These are phyloP conservation scores for Atherinosoma microstoma DNA, from an alignment of 2,797 vertebrate genomes.

Conservation along the genomic window DNA sequence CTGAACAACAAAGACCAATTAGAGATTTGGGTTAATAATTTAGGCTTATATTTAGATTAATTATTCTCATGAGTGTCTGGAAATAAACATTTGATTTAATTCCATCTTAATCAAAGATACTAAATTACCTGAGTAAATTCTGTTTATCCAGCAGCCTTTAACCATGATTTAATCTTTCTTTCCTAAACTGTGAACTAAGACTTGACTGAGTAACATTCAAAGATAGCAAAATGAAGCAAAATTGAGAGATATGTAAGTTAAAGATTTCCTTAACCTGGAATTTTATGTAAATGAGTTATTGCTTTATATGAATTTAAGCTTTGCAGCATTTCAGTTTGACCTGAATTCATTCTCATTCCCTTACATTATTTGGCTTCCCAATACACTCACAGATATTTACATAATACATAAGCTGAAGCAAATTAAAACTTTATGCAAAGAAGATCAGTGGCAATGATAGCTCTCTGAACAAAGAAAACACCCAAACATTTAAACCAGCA, in stretches of 20 bases:
- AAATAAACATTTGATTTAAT: slow-evolving; percentile 67
- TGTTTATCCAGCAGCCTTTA: slow-evolving; percentile 52
- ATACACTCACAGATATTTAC: neutral
- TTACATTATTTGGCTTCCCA: slow-evolving; percentile 4
- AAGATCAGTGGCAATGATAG: neutral
- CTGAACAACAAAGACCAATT: slow-evolving; percentile 76
- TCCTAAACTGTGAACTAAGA: slow-evolving; percentile 38
- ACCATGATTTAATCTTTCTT: slow-evolving; percentile 43
- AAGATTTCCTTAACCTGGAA: neutral
- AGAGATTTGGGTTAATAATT: slow-evolving; percentile 67
- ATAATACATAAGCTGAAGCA: neutral
- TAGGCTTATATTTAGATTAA: slow-evolving; percentile 73
- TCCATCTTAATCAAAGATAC: slow-evolving; percentile 64
- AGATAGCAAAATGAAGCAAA: slow-evolving; percentile 1
- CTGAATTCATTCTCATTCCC: neutral
- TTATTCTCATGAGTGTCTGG: slow-evolving; percentile 65
- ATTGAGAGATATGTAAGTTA: slow-evolving; percentile 10
- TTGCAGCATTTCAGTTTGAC: slow-evolving; percentile 5
- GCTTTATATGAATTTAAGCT: neutral
- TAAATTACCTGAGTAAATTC: slow-evolving; percentile 69
- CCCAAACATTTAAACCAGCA: neutral
- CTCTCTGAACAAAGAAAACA: neutral
- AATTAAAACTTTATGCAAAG: neutral
- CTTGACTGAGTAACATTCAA: slow-evolving; percentile 27
- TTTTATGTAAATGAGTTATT: slow-evolving; percentile 5